A percentile compares a stretch with the other conserved stretches of the same genome.
phyloP scores from a whole-genome alignment of 2,113 vertebrate species.

The Lanius ludovicianus region DNA sequence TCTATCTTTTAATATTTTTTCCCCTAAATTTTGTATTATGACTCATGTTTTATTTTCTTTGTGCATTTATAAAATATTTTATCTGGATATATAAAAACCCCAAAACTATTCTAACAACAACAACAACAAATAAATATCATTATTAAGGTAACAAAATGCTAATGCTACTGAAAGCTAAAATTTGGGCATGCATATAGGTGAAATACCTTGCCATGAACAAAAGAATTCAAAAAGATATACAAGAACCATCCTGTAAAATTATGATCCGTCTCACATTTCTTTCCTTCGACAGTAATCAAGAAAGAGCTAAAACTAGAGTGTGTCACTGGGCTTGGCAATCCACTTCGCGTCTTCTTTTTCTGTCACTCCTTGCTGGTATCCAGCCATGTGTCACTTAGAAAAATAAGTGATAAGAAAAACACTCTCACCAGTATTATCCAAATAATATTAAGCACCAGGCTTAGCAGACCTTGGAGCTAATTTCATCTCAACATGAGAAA shows the following conservation, averaged over 20 bases:
- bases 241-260: neutral
- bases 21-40: neutral
- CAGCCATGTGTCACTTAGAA: neutral
- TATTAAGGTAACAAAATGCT: neutral
- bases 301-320: slow-evolving; percentile 11
- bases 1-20: neutral
- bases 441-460: neutral
- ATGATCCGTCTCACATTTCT: neutral
- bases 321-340: neutral
- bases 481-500: neutral
- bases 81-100: neutral
- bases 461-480: neutral
- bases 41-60: neutral
- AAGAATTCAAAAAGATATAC: neutral
- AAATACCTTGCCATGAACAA: neutral
- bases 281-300: neutral
- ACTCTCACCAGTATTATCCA: neutral
- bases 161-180: neutral
- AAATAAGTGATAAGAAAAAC: neutral
- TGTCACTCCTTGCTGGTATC: neutral
- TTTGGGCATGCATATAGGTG: too few species aligned
- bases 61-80: neutral
- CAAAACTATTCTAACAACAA: neutral
- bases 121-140: neutral
- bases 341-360: neutral